Evolutionary conservation across 2,888 invertebrate species (phyloP), one percentile per base, ranked within the genome.

Genomic region (Hyles lineata): DNA sequence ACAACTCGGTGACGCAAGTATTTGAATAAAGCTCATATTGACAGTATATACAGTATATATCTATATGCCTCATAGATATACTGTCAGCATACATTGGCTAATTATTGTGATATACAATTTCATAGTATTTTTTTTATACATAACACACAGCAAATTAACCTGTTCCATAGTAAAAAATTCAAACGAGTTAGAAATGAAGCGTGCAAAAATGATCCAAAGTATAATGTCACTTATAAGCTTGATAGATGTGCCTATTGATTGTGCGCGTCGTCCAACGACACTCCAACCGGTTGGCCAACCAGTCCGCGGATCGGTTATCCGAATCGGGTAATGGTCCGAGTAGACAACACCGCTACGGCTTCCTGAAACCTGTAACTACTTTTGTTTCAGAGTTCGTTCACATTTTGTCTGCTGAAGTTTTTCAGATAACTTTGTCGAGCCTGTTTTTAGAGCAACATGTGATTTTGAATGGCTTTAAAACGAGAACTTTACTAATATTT

Each of bases 301-400:
- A 80, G 82, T 81, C 23, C 15, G 17, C 72, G 74, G 73, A 52
- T 58, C 58, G 63, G 58, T 58, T 55, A 71, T 61, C 74, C 76
- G 81, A 78, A 76, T 84, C 84, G 82, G 82, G 79, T 85, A 81
- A 85, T 85, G 82, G 79, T 58, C 72, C 72, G 72, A 55, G 72
- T 67, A 55, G 72, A 72, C 72, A 84, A 82, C 85, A 86, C 82
- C 81, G 80, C 82, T 90, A 92, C 80, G 92, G 92, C 87, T 93
- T 93, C 92, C 87, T 89, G 90, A 90, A 92, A 91, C 91, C 89
- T 86, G 84, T 85, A 85, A 88, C 87, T 85, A 87, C 85, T 88
- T 86, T 85, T 87, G 85, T 87, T 85, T 79, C 78, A 82, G 79
- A 83, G 87, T 89, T 89, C 85, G 82, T 87, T 87, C 84, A 86